Evolutionary conservation across 2,888 invertebrate genomes (phyloP).

Genomic region (Lordiphosa andalusiaca): DNA sequence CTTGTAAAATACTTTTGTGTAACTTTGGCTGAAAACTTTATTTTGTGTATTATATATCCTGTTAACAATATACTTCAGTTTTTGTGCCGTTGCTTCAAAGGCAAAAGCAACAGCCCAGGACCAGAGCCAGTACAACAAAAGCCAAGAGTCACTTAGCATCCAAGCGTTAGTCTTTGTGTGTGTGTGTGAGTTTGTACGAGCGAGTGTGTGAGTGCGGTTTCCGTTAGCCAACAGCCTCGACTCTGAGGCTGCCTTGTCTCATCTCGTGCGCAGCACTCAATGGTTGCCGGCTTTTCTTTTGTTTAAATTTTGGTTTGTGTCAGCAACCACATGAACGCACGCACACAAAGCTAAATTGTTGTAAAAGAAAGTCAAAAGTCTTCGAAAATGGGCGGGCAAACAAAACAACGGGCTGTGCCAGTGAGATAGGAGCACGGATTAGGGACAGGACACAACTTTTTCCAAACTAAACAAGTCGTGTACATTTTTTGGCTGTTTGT

Average conservation of each 20-base stretch:
- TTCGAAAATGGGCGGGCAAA: slow-evolving; percentile 47
- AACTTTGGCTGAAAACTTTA: slow-evolving; percentile 75
- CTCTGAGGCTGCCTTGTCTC: slow-evolving; percentile 53
- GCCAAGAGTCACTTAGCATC: slow-evolving; percentile 68
- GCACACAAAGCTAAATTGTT: slow-evolving; percentile 69
- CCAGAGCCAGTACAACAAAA: slow-evolving; percentile 60
- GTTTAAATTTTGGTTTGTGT: slow-evolving; percentile 76
- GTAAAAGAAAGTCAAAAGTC: slow-evolving; percentile 75
- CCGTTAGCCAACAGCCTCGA: slow-evolving; percentile 74
- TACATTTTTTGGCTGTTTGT: slow-evolving; percentile 43
- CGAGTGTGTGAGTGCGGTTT: slow-evolving; percentile 65
- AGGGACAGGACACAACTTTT: slow-evolving; percentile 23
- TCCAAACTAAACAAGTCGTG: slow-evolving; percentile 69
- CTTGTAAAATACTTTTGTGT: slow-evolving; percentile 76
- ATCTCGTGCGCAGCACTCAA: slow-evolving; percentile 64
- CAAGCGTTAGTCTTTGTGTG: slow-evolving; percentile 27
- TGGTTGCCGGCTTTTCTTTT: slow-evolving; percentile 66
- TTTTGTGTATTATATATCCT: slow-evolving; percentile 76
- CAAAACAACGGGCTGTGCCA: slow-evolving; percentile 41
- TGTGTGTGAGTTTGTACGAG: slow-evolving; percentile 19
- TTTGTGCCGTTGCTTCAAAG: slow-evolving; percentile 59
- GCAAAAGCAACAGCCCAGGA: slow-evolving; percentile 23
- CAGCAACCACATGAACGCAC: slow-evolving; percentile 67
- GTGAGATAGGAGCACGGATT: slow-evolving; percentile 7
- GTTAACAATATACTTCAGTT: slow-evolving; percentile 76